Evolutionary conservation across 2,888 invertebrate species (phyloP).

Genomic region (Disparrhopalites patrizii): DNA sequence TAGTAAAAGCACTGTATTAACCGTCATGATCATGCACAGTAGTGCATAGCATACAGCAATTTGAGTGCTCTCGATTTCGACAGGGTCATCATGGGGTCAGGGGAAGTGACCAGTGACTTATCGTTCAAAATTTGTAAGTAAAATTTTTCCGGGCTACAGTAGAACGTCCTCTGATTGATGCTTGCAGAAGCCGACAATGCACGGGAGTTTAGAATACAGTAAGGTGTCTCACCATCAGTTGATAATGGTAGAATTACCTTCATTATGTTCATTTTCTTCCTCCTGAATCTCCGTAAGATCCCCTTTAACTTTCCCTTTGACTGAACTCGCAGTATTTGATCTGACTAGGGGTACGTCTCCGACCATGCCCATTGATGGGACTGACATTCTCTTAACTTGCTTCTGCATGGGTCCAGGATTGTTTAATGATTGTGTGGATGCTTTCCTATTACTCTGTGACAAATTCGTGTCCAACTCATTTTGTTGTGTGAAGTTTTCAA

Average conservation of each 20-base stretch:
- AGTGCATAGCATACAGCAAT: too few species aligned
- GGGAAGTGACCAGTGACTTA: too few species aligned
- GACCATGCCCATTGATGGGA: slow-evolving; percentile 3
- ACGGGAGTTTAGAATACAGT: too few species aligned
- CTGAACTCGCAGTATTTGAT: slow-evolving; percentile 1
- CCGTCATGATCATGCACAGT: too few species aligned
- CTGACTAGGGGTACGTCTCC: slow-evolving; percentile 11
- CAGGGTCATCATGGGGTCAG: too few species aligned
- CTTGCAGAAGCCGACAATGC: too few species aligned
- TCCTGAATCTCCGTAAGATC: slow-evolving; percentile 45
- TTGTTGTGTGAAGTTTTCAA: slow-evolving; percentile 13
- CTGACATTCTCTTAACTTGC: slow-evolving; percentile 26
- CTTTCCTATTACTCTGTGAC: slow-evolving; percentile 17
- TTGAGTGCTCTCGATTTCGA: too few species aligned
- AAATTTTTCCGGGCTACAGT: too few species aligned
- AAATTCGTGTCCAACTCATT: slow-evolving; percentile 12
- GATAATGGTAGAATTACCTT: slow-evolving; percentile 13
- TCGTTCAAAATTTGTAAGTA: too few species aligned
- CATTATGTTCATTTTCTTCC: slow-evolving; percentile 40
- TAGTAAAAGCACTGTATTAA: too few species aligned
- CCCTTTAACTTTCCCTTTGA: slow-evolving; percentile 3
- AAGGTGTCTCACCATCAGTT: too few species aligned
- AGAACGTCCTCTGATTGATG: too few species aligned
- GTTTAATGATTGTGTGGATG: slow-evolving; percentile 22
- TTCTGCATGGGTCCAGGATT: slow-evolving; percentile 11